Percentiles rank a stretch among this genome's conserved stretches.
Conservation (phyloP, 2,888 invertebrate genomes). For the Oligia strigilis region DNA sequence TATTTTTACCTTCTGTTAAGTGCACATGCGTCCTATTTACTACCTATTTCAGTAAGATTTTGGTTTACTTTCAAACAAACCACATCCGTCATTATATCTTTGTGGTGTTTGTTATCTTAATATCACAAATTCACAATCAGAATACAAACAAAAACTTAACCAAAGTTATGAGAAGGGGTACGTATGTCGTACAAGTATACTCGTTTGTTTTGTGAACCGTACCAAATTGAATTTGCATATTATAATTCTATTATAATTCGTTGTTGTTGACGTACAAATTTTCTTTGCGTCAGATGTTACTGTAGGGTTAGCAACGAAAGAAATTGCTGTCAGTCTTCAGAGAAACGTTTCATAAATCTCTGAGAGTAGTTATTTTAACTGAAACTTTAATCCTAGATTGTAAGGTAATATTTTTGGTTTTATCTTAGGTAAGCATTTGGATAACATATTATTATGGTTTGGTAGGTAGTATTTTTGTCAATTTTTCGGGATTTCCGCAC, state of each 20-base stretch:
- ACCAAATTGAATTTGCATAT: slow-evolving; percentile 63
- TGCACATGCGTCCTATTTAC: neutral
- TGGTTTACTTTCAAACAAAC: neutral
- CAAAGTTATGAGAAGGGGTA: slow-evolving; percentile 28
- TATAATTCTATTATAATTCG: too few species aligned
- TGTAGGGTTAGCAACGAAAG: slow-evolving; percentile 45
- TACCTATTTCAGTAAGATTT: too few species aligned
- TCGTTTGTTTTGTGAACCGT: slow-evolving; percentile 62
- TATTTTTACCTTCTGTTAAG: neutral
- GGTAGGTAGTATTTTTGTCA: neutral
- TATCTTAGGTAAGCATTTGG: neutral
- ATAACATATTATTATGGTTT: too few species aligned
- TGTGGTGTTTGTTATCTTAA: neutral
- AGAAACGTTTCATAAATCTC: neutral
- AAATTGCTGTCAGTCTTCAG: slow-evolving; percentile 12
- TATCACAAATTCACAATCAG: slow-evolving; percentile 28
- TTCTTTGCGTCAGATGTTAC: slow-evolving; percentile 46
- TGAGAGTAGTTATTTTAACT: neutral
- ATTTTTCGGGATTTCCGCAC: neutral
- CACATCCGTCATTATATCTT: neutral
- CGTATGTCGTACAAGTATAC: slow-evolving; percentile 50
- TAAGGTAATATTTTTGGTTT: neutral
- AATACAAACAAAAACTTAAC: slow-evolving; percentile 23
- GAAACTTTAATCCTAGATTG: neutral
- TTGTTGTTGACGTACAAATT: slow-evolving; percentile 48